phyloP scores from a whole-genome alignment of 2,888 invertebrate genomes.

The Eustalomyia histrio region DNA sequence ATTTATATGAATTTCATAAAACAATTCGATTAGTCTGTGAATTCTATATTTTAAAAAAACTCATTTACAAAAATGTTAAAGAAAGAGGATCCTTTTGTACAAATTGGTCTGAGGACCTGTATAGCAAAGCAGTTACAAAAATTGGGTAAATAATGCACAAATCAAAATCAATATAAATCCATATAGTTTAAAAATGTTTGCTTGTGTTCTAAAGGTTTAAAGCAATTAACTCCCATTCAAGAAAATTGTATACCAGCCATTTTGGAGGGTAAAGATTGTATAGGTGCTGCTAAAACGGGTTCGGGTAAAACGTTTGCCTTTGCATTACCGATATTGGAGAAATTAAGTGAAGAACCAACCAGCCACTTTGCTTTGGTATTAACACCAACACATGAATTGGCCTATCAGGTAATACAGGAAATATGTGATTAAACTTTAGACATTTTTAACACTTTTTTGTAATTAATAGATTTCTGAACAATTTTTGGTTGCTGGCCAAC shows the following conservation, averaged over 20 bases:
- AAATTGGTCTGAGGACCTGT: slow-evolving; percentile 86
- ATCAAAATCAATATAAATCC: too few species aligned
- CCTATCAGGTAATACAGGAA: slow-evolving; percentile 82
- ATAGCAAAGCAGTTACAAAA: slow-evolving; percentile 85
- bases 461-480: slow-evolving; percentile 92
- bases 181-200: not conserved
- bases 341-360: slow-evolving; percentile 95
- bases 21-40: too few species aligned
- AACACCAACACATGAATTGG: slow-evolving; percentile 96
- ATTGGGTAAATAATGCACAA: slow-evolving; percentile 82
- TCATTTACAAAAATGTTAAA: slow-evolving; percentile 69
- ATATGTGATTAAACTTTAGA: not conserved
- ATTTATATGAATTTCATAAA: too few species aligned
- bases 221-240: slow-evolving; percentile 90
- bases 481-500: slow-evolving; percentile 94
- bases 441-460: slow-evolving; percentile 71
- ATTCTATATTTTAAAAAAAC: not conserved
- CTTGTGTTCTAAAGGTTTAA: slow-evolving; percentile 83
- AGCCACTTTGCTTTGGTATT: slow-evolving; percentile 96
- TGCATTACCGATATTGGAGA: slow-evolving; percentile 95
- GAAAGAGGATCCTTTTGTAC: slow-evolving; percentile 81
- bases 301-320: slow-evolving; percentile 99
- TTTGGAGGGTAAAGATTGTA: slow-evolving; percentile 90
- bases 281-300: slow-evolving; percentile 98
- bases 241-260: slow-evolving; percentile 89